These are phyloP conservation scores for Drosophila murphyi DNA, from an alignment of 1,140 invertebrate genomes.

Conservation along the genomic window DNA sequence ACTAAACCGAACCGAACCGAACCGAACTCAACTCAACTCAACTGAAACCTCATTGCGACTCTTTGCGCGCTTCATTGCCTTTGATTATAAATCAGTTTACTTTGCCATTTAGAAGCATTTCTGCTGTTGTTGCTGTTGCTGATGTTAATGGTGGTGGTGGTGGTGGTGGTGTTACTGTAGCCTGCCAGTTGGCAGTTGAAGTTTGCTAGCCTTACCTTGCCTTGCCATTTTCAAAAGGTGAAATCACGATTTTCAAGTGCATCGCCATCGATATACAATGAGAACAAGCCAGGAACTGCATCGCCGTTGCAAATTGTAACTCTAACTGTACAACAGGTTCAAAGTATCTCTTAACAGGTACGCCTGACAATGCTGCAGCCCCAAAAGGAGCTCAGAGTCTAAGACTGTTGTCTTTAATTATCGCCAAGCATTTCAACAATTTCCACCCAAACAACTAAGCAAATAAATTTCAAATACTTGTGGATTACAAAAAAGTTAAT, in stretches of 20 bases:
- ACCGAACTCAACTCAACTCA: constrained; percentile 28
- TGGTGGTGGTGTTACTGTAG: constrained; percentile 21
- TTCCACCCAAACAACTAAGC: constrained; percentile 50
- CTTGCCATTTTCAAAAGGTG: constrained; percentile 73
- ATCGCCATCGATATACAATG: constrained; percentile 80
- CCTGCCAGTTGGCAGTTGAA: constrained; percentile 29
- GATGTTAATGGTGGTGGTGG: constrained; percentile 21
- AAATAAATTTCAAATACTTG: constrained; percentile 65
- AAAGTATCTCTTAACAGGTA: constrained; percentile 83
- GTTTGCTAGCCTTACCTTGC: constrained; percentile 37
- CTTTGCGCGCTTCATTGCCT: constrained; percentile 79
- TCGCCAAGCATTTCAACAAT: constrained; percentile 75
- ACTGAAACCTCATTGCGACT: constrained; percentile 66
- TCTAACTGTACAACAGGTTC: constrained; percentile 83
- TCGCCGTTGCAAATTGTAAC: constrained; percentile 78
- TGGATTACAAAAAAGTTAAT: constrained; percentile 64
- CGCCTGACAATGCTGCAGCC: constrained; percentile 55
- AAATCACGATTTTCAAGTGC: constrained; percentile 83
- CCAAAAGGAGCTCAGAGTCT: constrained; percentile 53
- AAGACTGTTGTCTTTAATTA: constrained; percentile 67
- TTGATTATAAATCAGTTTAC: constrained; percentile 83
- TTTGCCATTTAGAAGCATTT: constrained; percentile 82
- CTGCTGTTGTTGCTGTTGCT: constrained; percentile 54
- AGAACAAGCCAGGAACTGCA: constrained; percentile 39
- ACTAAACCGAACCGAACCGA: constrained; percentile 47